Evolutionary conservation across 1,140 invertebrate genomes (phyloP).

Genomic region (Asobara japonica): DNA sequence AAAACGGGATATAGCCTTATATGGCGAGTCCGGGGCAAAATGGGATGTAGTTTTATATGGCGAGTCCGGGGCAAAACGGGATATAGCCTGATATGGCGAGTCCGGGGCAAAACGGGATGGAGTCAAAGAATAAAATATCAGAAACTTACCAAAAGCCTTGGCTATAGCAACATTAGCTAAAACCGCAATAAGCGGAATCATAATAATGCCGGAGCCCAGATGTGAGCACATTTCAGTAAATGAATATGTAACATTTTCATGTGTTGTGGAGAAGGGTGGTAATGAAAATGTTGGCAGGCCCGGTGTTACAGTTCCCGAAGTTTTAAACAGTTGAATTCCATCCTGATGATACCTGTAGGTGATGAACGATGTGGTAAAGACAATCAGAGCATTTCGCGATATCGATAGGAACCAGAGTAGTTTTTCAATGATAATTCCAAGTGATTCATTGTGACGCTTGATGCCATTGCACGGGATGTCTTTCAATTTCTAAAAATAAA

Average conservation of each 20-base stretch:
- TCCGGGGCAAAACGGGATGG: too few species aligned
- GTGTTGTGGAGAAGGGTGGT: slow-evolving; percentile 67
- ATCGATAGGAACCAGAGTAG: slow-evolving; percentile 79
- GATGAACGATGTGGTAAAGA: slow-evolving; percentile 72
- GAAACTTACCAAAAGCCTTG: slow-evolving; percentile 76
- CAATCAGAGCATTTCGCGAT: slow-evolving; percentile 80
- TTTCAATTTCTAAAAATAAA: slow-evolving; percentile 71
- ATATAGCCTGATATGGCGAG: too few species aligned
- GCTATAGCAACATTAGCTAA: slow-evolving; percentile 83
- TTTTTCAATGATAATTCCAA: slow-evolving; percentile 60
- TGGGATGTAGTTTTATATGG: too few species aligned
- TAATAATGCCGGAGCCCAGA: slow-evolving; percentile 74
- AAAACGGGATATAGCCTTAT: too few species aligned
- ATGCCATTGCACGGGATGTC: slow-evolving; percentile 65
- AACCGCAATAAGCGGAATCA: slow-evolving; percentile 78
- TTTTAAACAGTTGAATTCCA: slow-evolving; percentile 57
- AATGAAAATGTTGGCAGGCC: slow-evolving; percentile 70
- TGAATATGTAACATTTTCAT: slow-evolving; percentile 69
- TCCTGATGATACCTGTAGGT: slow-evolving; percentile 59
- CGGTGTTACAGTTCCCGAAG: slow-evolving; percentile 69
- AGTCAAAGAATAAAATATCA: not conserved
- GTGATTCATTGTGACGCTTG: slow-evolving; percentile 50
- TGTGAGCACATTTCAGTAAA: slow-evolving; percentile 71
- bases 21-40: too few species aligned
- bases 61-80: too few species aligned